Evolutionary conservation across 2,113 vertebrate genomes (phyloP).

Genomic region (Ceyx cyanopectus): DNA sequence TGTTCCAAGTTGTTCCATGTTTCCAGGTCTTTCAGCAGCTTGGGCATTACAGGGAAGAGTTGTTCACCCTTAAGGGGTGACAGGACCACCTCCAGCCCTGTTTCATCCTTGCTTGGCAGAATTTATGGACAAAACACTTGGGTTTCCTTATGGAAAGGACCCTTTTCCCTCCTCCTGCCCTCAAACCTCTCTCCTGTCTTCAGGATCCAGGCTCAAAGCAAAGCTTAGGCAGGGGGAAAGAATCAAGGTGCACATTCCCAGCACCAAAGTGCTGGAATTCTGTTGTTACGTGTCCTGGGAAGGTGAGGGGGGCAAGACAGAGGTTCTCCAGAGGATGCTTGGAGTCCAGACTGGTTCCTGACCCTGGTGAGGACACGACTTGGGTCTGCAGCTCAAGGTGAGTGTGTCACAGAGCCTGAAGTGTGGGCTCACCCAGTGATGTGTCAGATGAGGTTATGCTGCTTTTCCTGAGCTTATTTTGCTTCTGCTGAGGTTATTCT

Average conservation of each 20-base stretch:
- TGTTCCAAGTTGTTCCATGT: not conserved
- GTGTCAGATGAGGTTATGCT: not conserved
- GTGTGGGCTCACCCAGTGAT: not conserved
- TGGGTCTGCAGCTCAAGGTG: not conserved
- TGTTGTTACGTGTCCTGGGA: not conserved
- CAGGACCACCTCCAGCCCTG: not conserved
- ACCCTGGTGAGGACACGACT: not conserved
- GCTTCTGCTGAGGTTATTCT: no score
- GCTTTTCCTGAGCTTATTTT: no score
- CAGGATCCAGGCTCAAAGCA: not conserved
- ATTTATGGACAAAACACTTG: not conserved
- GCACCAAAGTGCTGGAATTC: not conserved
- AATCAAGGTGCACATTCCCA: fast-evolving
- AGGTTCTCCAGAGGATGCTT: not conserved
- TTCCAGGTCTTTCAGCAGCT: not conserved
- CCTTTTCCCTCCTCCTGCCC: not conserved
- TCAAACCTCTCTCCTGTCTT: not conserved
- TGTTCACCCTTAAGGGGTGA: not conserved
- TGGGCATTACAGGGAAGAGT: not conserved
- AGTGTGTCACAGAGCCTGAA: not conserved
- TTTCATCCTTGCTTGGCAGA: not conserved
- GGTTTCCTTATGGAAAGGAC: not conserved
- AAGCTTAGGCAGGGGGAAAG: not conserved
- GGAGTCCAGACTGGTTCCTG: not conserved
- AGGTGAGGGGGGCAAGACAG: not conserved